Evolutionary conservation across 2,113 vertebrate genomes (phyloP), one percentile per base, ranked within the genome.

Genomic region (Leptocoma aspasia): DNA sequence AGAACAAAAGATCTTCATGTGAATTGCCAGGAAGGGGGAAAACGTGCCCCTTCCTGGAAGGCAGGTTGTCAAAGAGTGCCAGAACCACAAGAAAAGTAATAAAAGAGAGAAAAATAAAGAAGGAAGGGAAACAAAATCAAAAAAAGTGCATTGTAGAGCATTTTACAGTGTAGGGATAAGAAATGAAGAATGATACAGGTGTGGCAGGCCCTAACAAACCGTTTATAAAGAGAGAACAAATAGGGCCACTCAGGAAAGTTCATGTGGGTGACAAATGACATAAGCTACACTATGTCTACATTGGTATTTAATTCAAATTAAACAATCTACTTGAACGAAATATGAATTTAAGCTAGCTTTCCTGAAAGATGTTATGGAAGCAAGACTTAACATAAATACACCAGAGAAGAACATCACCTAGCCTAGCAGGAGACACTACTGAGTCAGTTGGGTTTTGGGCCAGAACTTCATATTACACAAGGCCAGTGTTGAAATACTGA

Each of bases 51-150:
- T 65, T 71, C 24, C 41, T 69, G 45, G 37, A 86, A 94, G 45
- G 9, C 1, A 14, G 64, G 4, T 8, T 69, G 15, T 69, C 41
- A 50, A 72, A 71, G 4, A 60, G 16, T 70, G 52, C 9, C 65
- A 91, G 68, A 83, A 82, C 20, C 50, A 33, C 19, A 22, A 73
- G 18, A 66, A 83, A 95, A 86, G 28, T 30, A 57, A 49, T 37
- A 45, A 77, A 90, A 52, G 9, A 18, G 23, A 50, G 33, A 86
- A 65, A 66, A 37, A 47, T 45, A 50, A 72, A 57, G 22, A 18
- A 59, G 7, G 5, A n/a, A 4, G 1, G 4, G 1, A 42, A 23
- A 27, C 8, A 17, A 11, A 27, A 30, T 20, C 0, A 0, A n/a
- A 68, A 13, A 2, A 63, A 88, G 47, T 30, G 19, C 30, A 70